Percentiles rank a stretch among this genome's conserved stretches.
These are phyloP conservation scores for Herpetotheres cachinnans DNA, from an alignment of 2,113 vertebrate species.

Conservation along the genomic window DNA sequence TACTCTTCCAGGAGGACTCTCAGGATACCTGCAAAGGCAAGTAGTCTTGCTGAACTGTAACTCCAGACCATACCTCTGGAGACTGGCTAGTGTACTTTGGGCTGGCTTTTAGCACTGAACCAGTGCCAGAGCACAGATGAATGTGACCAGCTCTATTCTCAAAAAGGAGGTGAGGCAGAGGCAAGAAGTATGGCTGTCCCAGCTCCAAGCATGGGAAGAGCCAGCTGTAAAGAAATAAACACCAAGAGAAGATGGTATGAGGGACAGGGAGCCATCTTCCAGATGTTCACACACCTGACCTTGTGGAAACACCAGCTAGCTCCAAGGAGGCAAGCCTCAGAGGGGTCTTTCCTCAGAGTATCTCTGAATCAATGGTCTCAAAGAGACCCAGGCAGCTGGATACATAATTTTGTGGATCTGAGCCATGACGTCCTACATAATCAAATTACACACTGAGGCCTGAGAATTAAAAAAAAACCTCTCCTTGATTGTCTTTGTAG, in stretches of 20 bases:
- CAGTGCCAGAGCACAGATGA: rapidly evolving
- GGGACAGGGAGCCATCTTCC: background rate
- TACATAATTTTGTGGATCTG: background rate
- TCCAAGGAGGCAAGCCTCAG: background rate
- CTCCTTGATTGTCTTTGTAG: background rate
- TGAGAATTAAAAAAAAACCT: background rate
- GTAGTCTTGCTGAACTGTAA: background rate
- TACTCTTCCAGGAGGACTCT: background rate
- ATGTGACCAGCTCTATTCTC: background rate
- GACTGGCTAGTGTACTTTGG: background rate
- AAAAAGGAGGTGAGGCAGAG: background rate
- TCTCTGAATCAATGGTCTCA: background rate
- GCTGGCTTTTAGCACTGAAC: background rate
- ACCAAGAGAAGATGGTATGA: background rate
- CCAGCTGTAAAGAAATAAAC: background rate
- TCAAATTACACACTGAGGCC: background rate
- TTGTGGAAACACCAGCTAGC: background rate
- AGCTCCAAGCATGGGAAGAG: background rate
- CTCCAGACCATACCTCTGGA: background rate
- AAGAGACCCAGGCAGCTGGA: background rate
- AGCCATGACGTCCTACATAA: background rate
- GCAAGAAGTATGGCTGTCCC: background rate
- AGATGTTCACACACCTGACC: background rate
- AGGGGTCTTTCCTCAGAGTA: background rate
- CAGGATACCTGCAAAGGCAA: background rate